Percentiles rank a stretch among this genome's conserved stretches.
Evolutionary conservation across 1,140 invertebrate genomes (phyloP).

Genomic region (Brachionus paranguensis): DNA sequence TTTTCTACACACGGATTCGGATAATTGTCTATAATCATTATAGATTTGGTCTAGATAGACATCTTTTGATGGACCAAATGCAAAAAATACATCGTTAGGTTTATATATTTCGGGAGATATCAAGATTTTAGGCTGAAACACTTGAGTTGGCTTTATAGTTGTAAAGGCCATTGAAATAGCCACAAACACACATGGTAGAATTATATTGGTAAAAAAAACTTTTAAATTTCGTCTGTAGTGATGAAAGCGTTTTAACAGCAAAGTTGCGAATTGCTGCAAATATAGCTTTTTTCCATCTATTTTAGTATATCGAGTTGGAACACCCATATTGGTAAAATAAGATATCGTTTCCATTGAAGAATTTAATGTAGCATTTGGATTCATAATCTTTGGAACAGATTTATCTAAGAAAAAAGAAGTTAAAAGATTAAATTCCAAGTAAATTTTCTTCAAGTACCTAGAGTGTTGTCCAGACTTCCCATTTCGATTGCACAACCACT

Average conservation of each 20-base stretch:
- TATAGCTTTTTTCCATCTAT: slow-evolving; percentile 33
- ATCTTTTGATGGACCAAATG: neutral
- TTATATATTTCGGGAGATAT: slow-evolving; percentile 51
- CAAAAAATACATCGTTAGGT: slow-evolving; percentile 43
- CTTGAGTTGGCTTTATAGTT: slow-evolving; percentile 43
- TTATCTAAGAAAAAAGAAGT: neutral
- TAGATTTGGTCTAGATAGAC: slow-evolving; percentile 41
- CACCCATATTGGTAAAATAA: neutral
- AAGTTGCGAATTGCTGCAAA: slow-evolving; percentile 44
- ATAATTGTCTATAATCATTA: neutral
- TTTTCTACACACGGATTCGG: neutral
- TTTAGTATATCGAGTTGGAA: neutral
- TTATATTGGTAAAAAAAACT: slow-evolving; percentile 44
- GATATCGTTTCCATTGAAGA: slow-evolving; percentile 30
- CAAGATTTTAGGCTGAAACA: slow-evolving; percentile 44
- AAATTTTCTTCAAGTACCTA: neutral
- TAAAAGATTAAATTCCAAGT: neutral
- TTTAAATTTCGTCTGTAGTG: slow-evolving; percentile 50
- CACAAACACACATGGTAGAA: slow-evolving; percentile 48
- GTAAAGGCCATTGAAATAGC: slow-evolving; percentile 46
- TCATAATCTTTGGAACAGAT: neutral
- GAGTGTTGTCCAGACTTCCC: slow-evolving; percentile 17
- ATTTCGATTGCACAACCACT: slow-evolving; percentile 34
- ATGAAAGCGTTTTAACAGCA: slow-evolving; percentile 50
- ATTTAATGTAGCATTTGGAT: slow-evolving; percentile 20